Base-by-base conservation (phyloP, 1,140 invertebrate genomes). In the Cecropterus lyciades region DNA sequence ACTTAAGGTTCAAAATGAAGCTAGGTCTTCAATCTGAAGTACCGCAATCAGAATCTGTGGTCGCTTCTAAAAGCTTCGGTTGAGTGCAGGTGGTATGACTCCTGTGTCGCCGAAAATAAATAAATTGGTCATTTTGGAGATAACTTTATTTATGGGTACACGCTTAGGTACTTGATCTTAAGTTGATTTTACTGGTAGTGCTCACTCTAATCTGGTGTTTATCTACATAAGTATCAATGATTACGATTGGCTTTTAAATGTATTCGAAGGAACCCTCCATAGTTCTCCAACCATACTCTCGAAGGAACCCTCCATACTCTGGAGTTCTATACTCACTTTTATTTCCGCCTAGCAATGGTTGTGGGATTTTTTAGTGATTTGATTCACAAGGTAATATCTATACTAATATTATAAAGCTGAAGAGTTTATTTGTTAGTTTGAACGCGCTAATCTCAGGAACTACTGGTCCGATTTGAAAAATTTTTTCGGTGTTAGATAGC, bases 101-200 rank as follows among this genome's bases (percentile, higher is more conserved):
- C 72, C 83, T 79, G 74, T 80, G 87, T 89, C 87, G 84, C 89
- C 86, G 63, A 91, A 91, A 89, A 91, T 91, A 91, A 91, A 88
- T 87, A 75, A 82, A 84, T 87, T 85, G 82, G 75, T 87, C 79
- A 85, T 84, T 87, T 62, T 85, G 72, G 64, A 81, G 84, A 85
- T 87, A 83, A 85, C 68, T 80, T 57, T 46, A 62, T 62, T 62
- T 62, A 62, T 49, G 33, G 59, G 6, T 49, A 37, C 30, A 49
- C 30, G 15, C 17, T 49, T 40, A 49, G 6, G 57, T 51, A 40
- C 46, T 51, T 51, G 46, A 62, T 51, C 33, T 27, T 51, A 51
- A 51, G 27, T 51, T 40, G 30, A 51, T 60, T 60, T 51, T 49
- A 11, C 16, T 17, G 15, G 57, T 17, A 62, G 11, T 11, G 46